phyloP scores from a whole-genome alignment of 2,113 vertebrate genomes.

The Pelmatolapia mariae region DNA sequence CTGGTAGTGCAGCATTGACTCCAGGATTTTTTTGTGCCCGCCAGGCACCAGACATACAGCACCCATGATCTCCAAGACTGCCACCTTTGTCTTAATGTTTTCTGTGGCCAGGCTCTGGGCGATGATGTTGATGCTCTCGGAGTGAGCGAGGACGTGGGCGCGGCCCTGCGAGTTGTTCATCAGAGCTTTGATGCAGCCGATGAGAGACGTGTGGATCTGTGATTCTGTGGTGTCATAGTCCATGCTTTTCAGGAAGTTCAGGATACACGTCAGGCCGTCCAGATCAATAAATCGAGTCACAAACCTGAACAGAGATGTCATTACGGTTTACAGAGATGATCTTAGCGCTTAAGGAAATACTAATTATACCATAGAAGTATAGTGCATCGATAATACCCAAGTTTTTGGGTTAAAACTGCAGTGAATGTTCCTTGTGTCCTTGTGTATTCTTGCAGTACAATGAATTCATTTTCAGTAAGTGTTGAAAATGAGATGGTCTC shows the following conservation, averaged over 20 bases:
- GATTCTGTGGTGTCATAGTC: slow-evolving; percentile 98
- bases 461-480: neutral
- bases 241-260: slow-evolving; percentile 98
- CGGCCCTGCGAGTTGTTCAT: slow-evolving; percentile 99
- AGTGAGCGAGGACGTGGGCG: slow-evolving; percentile 92
- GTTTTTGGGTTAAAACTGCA: neutral
- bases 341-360: neutral
- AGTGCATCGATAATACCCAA: neutral
- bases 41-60: slow-evolving; percentile 97
- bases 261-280: slow-evolving; percentile 93
- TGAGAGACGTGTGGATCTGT: slow-evolving; percentile 98
- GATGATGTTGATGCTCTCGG: slow-evolving; percentile 96
- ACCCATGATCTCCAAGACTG: slow-evolving; percentile 98
- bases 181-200: slow-evolving; percentile 97
- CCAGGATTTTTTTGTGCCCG: slow-evolving; percentile 93
- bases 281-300: slow-evolving; percentile 97
- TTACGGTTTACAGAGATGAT: neutral
- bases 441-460: neutral
- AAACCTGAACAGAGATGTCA: slow-evolving; percentile 74
- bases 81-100: slow-evolving; percentile 98
- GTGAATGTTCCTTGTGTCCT: neutral
- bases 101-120: slow-evolving; percentile 97
- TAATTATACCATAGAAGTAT: neutral
- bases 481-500: neutral
- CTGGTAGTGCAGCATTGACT: slow-evolving; percentile 98